A percentile compares a stretch with the other conserved stretches of the same genome.
phyloP scores from a whole-genome alignment of 2,888 invertebrate species.

The Apoderus coryli region DNA sequence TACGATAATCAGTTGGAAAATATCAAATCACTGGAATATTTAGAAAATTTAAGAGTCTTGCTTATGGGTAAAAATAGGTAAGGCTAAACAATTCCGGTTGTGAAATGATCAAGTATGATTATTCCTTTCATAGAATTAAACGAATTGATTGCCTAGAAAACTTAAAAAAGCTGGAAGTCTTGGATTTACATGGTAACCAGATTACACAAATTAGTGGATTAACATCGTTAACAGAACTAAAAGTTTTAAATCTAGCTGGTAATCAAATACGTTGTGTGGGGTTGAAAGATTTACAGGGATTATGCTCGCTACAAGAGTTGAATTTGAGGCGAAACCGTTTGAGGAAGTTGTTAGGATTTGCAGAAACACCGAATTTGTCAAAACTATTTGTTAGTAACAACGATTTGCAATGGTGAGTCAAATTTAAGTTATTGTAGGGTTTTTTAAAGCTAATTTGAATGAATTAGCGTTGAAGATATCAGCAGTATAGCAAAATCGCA shows the following conservation, averaged over 20 bases:
- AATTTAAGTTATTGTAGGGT: slow-evolving; percentile 3
- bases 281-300: slow-evolving; percentile 60
- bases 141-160: slow-evolving; percentile 62
- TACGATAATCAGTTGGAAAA: slow-evolving; percentile 90
- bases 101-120: too few relatives aligned
- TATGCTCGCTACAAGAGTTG: slow-evolving; percentile 66
- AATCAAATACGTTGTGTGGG: slow-evolving; percentile 73
- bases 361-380: slow-evolving; percentile 57
- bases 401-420: slow-evolving; percentile 44
- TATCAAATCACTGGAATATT: slow-evolving; percentile 60
- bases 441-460: too few relatives aligned
- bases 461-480: slow-evolving; percentile 71
- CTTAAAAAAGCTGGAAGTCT: slow-evolving; percentile 66
- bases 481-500: slow-evolving; percentile 64
- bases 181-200: slow-evolving; percentile 89
- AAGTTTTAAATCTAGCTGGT: slow-evolving; percentile 85
- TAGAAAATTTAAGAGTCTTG: slow-evolving; percentile 70
- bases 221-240: slow-evolving; percentile 54
- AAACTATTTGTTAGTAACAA: slow-evolving; percentile 76
- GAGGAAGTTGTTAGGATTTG: slow-evolving; percentile 65
- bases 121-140: slow-evolving; percentile 47
- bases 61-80: slow-evolving; percentile 85
- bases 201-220: slow-evolving; percentile 56
- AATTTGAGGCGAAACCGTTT: slow-evolving; percentile 80
- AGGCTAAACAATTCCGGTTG: slow-evolving; percentile 8